phyloP scores from a whole-genome alignment of 2,113 vertebrate species.

The Ia io region DNA sequence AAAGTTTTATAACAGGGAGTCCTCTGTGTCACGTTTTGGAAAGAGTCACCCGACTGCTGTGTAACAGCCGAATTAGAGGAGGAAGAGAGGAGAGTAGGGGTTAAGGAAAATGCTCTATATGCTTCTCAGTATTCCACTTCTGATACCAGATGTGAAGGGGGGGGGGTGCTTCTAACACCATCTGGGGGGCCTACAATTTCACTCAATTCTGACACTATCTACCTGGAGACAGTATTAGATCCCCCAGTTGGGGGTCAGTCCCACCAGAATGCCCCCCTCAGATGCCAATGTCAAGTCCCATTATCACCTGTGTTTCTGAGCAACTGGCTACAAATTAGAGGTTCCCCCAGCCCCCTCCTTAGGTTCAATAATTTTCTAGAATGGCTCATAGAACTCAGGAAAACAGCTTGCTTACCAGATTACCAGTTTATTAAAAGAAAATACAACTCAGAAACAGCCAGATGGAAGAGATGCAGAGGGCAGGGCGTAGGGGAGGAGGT shows the following conservation, averaged over 20 bases:
- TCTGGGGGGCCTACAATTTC: background rate
- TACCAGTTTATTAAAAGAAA: background rate
- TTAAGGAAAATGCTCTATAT: too few species aligned
- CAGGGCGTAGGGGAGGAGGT: too few species aligned
- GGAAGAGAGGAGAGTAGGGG: background rate
- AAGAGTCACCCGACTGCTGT: background rate
- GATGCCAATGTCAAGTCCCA: background rate
- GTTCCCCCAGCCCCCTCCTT: background rate
- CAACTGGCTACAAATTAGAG: background rate
- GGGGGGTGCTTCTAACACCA: background rate
- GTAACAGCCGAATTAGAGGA: background rate
- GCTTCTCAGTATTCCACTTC: background rate
- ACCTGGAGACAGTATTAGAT: background rate
- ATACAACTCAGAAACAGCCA: background rate
- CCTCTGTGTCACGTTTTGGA: background rate
- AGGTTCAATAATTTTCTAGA: background rate
- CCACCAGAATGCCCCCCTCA: background rate
- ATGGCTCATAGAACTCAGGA: background rate
- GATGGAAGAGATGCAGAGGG: background rate
- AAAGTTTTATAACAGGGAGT: background rate
- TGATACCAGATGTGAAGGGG: background rate
- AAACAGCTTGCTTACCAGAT: background rate
- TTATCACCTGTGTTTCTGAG: background rate
- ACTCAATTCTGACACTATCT: background rate
- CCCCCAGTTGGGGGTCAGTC: background rate